Conservation (phyloP, 2,797 vertebrate species). For the Platyrinchus mystaceus region DNA sequence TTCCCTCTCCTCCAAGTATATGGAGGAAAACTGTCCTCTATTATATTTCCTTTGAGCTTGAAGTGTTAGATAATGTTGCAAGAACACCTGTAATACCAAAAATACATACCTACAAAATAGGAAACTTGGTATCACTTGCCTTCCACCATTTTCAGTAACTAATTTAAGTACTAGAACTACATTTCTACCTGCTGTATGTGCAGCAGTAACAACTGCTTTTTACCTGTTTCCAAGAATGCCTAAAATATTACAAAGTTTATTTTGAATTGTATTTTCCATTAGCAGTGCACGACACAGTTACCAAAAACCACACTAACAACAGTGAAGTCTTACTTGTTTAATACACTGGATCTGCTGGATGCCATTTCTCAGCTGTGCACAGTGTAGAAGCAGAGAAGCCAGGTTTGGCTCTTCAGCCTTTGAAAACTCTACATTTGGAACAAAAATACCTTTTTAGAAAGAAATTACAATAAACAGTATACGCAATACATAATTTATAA, state of each 20-base stretch:
- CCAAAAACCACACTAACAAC: neutral
- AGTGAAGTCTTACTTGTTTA: slow-evolving; percentile 83
- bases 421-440: slow-evolving; percentile 69
- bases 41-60: neutral
- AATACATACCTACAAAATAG: neutral
- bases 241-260: neutral
- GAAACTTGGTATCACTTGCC: neutral
- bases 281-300: neutral
- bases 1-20: neutral
- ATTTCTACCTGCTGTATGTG: rapidly evolving
- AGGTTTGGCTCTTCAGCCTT: slow-evolving; percentile 75
- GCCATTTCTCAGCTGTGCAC: slow-evolving; percentile 81
- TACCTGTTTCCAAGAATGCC: neutral
- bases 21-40: neutral
- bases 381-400: slow-evolving; percentile 82
- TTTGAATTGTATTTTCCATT: neutral
- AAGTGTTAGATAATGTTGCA: neutral
- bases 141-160: neutral
- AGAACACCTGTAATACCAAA: neutral
- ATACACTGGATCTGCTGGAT: slow-evolving; percentile 90
- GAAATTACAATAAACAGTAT: neutral
- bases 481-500: neutral
- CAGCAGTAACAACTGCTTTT: neutral
- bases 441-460: neutral
- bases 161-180: neutral